Conservation (phyloP, 1,140 invertebrate genomes). For the Calephelis nemesis region DNA sequence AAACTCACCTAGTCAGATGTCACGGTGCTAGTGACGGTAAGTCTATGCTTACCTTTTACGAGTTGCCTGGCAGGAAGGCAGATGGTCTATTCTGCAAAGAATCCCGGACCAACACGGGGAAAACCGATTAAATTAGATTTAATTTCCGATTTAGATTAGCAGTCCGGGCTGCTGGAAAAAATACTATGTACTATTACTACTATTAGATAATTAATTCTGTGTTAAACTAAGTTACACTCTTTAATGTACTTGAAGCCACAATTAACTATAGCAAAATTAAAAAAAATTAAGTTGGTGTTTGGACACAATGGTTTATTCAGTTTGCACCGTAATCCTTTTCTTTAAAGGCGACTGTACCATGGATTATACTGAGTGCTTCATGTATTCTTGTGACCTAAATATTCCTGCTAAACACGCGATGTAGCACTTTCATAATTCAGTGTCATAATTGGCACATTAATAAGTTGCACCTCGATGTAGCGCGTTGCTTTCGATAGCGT, state of each 20-base stretch:
- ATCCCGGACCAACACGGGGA: too few species aligned
- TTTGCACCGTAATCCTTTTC: conserved; percentile 1
- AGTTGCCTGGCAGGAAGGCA: too few species aligned
- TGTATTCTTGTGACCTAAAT: conserved; percentile 34
- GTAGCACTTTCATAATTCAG: conserved; percentile 53
- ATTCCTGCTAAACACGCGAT: conserved; percentile 48
- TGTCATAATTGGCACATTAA: conserved; percentile 60
- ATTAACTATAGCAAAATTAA: conserved; percentile 1
- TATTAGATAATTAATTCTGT: not conserved
- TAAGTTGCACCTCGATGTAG: conserved; percentile 38
- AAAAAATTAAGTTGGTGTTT: conserved; percentile 3
- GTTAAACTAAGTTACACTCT: not conserved
- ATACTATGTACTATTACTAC: too few species aligned
- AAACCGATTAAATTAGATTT: too few species aligned
- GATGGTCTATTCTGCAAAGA: too few species aligned
- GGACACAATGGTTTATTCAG: not conserved
- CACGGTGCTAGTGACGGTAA: too few species aligned
- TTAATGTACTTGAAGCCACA: conserved; percentile 8
- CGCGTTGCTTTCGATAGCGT: conserved; percentile 16
- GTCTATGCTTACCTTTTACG: too few species aligned
- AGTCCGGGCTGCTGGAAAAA: too few species aligned
- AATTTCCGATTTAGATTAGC: too few species aligned
- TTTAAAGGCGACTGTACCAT: conserved; percentile 11
- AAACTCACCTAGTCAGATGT: too few species aligned
- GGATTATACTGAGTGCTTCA: not conserved